A percentile compares a stretch with the other conserved stretches of the same genome.
These are phyloP conservation scores for Hoplias malabaricus DNA, from an alignment of 2,113 vertebrate species.

Conservation along the genomic window DNA sequence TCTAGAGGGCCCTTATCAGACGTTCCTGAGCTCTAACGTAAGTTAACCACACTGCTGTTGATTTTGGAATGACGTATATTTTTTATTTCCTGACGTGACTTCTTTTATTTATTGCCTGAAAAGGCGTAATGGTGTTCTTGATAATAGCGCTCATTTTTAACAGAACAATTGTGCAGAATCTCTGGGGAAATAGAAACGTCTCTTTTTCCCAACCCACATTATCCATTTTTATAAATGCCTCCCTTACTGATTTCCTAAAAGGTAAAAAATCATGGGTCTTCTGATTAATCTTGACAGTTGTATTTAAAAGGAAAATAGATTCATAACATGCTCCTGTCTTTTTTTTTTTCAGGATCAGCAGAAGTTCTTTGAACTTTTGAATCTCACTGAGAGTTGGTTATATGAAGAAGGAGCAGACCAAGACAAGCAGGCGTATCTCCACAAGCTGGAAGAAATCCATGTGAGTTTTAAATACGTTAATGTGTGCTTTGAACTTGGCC, in stretches of 20 bases:
- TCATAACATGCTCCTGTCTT: background rate
- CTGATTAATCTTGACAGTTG: background rate
- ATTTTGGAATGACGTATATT: background rate
- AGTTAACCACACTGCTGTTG: background rate
- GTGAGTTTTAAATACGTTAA: slow-evolving; percentile 54
- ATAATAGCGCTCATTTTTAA: background rate
- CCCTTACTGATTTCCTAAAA: background rate
- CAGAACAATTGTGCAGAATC: background rate
- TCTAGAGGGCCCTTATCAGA: slow-evolving; percentile 74
- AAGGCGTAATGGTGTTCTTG: background rate
- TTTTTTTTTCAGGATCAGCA: slow-evolving; percentile 66
- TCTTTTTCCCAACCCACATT: no score
- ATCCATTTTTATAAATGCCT: background rate
- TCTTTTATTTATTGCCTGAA: background rate
- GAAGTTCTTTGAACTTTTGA: slow-evolving; percentile 69
- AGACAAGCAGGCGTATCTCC: slow-evolving; percentile 76
- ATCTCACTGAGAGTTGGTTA: slow-evolving; percentile 78
- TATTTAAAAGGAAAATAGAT: background rate
- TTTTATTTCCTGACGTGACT: background rate
- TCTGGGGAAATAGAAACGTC: background rate
- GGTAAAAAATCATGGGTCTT: background rate
- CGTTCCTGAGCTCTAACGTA: slow-evolving; percentile 74
- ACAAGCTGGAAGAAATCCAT: slow-evolving; percentile 77
- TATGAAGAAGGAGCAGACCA: slow-evolving; percentile 82
- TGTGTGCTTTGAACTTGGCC: background rate